Percentiles rank a stretch among this genome's conserved stretches.
phyloP scores from a whole-genome alignment of 2,888 invertebrate genomes.

The Sminthurinus aureus region DNA sequence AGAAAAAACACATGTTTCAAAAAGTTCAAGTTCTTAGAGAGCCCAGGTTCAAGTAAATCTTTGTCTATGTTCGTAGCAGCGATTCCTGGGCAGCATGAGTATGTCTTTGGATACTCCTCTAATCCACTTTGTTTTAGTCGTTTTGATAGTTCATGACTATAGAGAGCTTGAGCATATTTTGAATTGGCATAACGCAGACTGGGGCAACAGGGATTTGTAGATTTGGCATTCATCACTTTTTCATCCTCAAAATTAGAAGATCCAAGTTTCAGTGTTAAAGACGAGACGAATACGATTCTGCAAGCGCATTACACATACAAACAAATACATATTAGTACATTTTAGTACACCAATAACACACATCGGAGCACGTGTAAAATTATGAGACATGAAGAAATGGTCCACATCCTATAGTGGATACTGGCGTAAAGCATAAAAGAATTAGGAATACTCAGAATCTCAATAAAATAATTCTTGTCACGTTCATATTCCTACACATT shows the following conservation, averaged over 20 bases:
- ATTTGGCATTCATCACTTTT: conserved; percentile 41
- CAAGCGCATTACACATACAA: background rate
- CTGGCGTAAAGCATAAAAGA: background rate
- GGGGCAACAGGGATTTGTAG: background rate
- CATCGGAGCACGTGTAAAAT: too few species aligned
- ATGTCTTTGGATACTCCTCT: conserved; percentile 25
- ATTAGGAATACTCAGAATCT: background rate
- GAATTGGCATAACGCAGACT: conserved; percentile 61
- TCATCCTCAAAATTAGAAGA: conserved; percentile 61
- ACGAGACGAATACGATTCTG: conserved; percentile 32
- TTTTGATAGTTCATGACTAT: conserved; percentile 61
- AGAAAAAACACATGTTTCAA: conserved; percentile 15
- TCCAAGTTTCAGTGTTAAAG: conserved; percentile 16
- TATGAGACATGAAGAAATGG: too few species aligned
- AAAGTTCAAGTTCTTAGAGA: background rate
- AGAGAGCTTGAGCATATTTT: conserved; percentile 63
- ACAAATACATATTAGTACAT: background rate
- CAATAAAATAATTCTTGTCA: background rate
- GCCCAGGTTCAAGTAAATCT: conserved; percentile 15
- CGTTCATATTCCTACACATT: background rate
- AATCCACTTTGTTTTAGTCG: conserved; percentile 47
- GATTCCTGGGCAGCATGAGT: conserved; percentile 54
- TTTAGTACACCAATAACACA: background rate
- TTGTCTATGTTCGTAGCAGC: conserved; percentile 48
- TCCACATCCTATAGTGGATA: too few species aligned